Conservation (phyloP, 2,113 vertebrate genomes). For the Pristiophorus japonicus region DNA sequence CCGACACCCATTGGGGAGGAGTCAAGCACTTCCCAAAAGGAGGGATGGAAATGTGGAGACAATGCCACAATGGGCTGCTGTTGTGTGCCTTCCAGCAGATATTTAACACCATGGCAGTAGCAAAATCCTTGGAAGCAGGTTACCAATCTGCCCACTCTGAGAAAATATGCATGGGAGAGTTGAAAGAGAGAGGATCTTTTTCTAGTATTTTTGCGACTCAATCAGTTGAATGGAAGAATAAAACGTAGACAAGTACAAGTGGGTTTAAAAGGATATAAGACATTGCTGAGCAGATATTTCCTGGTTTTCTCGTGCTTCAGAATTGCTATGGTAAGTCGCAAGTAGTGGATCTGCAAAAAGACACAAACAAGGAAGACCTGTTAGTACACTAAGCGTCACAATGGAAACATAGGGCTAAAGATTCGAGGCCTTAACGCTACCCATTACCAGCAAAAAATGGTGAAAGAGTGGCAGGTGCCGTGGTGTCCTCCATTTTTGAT, state of each 20-base stretch:
- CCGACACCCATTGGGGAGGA: background rate
- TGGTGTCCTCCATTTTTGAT: too few species aligned
- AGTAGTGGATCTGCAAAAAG: conserved; percentile 79
- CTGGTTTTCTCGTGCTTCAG: conserved; percentile 88
- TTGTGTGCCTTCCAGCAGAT: background rate
- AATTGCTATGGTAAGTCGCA: conserved; percentile 83
- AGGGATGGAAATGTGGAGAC: background rate
- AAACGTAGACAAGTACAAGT: background rate
- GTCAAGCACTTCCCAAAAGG: background rate
- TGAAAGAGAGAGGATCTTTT: background rate
- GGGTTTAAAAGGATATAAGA: conserved; percentile 82
- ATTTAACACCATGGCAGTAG: background rate
- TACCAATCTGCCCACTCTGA: background rate
- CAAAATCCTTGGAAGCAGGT: background rate
- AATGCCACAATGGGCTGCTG: too few species aligned
- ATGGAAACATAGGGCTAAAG: background rate
- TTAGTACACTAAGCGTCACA: background rate
- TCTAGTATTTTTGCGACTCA: background rate
- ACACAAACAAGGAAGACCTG: conserved; percentile 37
- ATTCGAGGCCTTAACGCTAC: background rate
- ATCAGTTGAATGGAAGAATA: background rate
- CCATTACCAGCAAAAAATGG: too few species aligned
- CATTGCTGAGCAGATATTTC: conserved; percentile 86
- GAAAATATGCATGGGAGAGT: background rate
- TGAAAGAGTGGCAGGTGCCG: too few species aligned